Percentiles rank a stretch among this genome's conserved stretches.
These are phyloP conservation scores for Dysmachus trigonus DNA, from an alignment of 2,888 invertebrate species.

Conservation along the genomic window DNA sequence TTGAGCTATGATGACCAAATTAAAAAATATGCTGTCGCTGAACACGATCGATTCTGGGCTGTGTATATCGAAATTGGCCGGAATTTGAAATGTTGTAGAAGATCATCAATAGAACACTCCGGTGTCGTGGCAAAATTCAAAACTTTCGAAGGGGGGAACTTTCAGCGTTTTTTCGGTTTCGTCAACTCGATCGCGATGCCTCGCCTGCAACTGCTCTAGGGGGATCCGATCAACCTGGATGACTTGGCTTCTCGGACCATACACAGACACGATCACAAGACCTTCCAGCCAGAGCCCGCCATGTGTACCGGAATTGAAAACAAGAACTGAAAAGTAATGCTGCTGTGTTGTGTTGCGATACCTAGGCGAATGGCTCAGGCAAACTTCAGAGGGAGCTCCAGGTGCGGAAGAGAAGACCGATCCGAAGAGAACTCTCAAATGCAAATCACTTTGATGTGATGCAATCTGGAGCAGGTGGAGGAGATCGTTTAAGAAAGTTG, in stretches of 20 bases:
- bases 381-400: not conserved
- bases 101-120: not conserved
- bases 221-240: not conserved
- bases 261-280: not conserved
- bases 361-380: not conserved
- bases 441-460: not conserved
- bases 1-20: not conserved
- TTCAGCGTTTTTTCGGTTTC: not conserved
- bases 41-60: not conserved
- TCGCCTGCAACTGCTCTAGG: not conserved
- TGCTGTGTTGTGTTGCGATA: not conserved
- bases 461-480: not conserved
- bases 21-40: not conserved
- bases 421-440: not conserved
- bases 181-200: not conserved
- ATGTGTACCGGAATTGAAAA: not conserved
- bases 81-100: not conserved
- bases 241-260: constrained; percentile 7
- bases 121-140: not conserved
- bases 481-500: not conserved
- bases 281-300: not conserved
- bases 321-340: not conserved
- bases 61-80: not conserved
- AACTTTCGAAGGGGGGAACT: not conserved
- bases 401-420: not conserved